phyloP scores from a whole-genome alignment of 2,888 invertebrate genomes.

The Chaetogeoica ovagalla region DNA sequence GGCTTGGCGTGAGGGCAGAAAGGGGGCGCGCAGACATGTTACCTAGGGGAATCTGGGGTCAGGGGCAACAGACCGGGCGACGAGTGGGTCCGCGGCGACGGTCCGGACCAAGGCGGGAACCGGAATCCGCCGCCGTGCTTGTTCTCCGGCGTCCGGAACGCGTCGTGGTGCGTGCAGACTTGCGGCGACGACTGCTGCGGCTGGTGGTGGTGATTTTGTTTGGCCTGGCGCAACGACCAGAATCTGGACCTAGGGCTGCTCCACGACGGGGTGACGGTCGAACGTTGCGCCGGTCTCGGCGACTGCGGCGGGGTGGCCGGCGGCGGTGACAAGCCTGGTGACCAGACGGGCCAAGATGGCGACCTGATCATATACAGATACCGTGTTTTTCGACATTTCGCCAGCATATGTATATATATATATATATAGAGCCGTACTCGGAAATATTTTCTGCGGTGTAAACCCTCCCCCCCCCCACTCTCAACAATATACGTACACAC shows the following conservation, averaged over 20 bases:
- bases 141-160: conserved; percentile 43
- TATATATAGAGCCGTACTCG: no score
- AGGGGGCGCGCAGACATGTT: not conserved
- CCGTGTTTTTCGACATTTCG: not conserved
- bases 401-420: not conserved
- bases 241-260: conserved; percentile 45
- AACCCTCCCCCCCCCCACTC: no score
- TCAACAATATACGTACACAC: no score
- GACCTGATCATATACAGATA: conserved; percentile 58
- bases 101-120: conserved; percentile 58
- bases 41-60: conserved; percentile 56
- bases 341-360: conserved; percentile 67
- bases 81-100: conserved; percentile 60
- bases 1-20: not conserved
- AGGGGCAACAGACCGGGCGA: conserved; percentile 62
- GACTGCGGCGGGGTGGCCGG: conserved; percentile 56
- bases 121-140: conserved; percentile 55
- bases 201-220: not conserved
- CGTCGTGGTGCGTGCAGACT: conserved; percentile 37
- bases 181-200: conserved; percentile 40
- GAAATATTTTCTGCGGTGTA: no score
- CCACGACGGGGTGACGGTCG: conserved; percentile 23
- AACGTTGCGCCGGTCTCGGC: conserved; percentile 20
- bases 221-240: conserved; percentile 47
- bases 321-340: conserved; percentile 61